phyloP scores from a whole-genome alignment of 2,888 invertebrate species.

The Dryobota labecula region DNA sequence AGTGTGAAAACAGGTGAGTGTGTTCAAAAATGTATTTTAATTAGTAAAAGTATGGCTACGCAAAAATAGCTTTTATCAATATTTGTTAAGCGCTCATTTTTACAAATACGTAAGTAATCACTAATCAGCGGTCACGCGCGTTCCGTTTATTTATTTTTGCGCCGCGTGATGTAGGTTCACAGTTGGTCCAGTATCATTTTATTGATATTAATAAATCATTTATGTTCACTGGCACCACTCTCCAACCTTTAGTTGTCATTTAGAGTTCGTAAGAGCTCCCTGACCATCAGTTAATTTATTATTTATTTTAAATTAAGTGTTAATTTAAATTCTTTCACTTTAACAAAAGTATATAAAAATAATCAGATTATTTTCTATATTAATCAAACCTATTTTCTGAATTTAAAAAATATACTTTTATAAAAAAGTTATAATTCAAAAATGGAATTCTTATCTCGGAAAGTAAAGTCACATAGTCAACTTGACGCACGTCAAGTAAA shows the following conservation, averaged over 20 bases:
- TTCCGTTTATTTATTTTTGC: constrained; percentile 62
- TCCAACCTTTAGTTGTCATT: constrained; percentile 83
- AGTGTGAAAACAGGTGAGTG: constrained; percentile 37
- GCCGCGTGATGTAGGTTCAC: constrained; percentile 69
- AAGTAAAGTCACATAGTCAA: constrained; percentile 80
- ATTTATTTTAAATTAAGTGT: constrained; percentile 27
- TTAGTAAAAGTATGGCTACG: background rate
- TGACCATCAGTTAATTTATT: constrained; percentile 53
- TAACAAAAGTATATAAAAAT: constrained; percentile 1
- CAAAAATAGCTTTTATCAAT: constrained; percentile 18
- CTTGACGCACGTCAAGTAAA: constrained; percentile 83
- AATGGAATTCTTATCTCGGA: constrained; percentile 85
- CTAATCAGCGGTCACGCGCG: constrained; percentile 66
- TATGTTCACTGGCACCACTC: constrained; percentile 70
- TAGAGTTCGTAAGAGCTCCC: constrained; percentile 78
- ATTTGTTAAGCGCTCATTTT: constrained; percentile 38
- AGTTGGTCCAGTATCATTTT: constrained; percentile 61
- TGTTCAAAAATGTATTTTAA: background rate
- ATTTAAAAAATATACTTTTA: constrained; percentile 75
- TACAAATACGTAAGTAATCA: constrained; percentile 20
- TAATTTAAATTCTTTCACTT: constrained; percentile 33
- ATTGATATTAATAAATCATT: constrained; percentile 69
- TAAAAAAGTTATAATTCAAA: constrained; percentile 64
- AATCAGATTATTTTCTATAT: constrained; percentile 4
- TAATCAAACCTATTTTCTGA: constrained; percentile 41